A percentile compares a stretch with the other conserved stretches of the same genome.
phyloP scores from a whole-genome alignment of 2,797 vertebrate species.

The Glyptemys insculpta region DNA sequence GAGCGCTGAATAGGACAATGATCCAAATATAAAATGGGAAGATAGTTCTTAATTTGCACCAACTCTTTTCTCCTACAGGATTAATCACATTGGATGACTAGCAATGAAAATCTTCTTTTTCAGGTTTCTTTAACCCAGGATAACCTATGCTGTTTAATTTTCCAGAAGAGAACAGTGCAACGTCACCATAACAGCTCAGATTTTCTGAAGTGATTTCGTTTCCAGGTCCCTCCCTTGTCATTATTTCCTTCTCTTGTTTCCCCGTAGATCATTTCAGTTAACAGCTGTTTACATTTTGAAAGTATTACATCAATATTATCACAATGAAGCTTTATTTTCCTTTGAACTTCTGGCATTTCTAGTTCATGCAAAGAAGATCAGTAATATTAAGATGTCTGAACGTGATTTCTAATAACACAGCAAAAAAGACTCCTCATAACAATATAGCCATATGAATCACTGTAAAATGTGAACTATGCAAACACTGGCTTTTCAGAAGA shows the following conservation, averaged over 20 bases:
- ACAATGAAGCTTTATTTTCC: background rate
- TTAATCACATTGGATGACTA: background rate
- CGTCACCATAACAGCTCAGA: background rate
- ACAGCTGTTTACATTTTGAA: conserved; percentile 45
- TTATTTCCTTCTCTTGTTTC: background rate
- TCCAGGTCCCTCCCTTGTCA: background rate
- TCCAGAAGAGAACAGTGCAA: background rate
- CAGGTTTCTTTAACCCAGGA: background rate
- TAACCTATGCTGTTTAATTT: background rate
- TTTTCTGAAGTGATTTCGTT: background rate
- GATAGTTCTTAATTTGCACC: background rate
- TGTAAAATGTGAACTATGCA: rapidly evolving
- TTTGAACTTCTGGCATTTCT: background rate
- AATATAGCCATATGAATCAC: rapidly evolving
- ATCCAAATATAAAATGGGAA: conserved; percentile 11
- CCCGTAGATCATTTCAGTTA: background rate
- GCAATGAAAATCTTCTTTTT: background rate
- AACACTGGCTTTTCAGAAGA: background rate
- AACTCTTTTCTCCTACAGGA: background rate
- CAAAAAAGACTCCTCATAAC: background rate
- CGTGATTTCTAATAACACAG: rapidly evolving
- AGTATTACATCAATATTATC: conserved; percentile 3
- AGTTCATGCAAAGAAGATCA: rapidly evolving
- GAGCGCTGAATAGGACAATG: rapidly evolving
- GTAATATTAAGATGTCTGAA: rapidly evolving